Evolutionary conservation across 2,797 vertebrate genomes (phyloP), one percentile per base, ranked within the genome.

Genomic region (Lateolabrax maculatus): DNA sequence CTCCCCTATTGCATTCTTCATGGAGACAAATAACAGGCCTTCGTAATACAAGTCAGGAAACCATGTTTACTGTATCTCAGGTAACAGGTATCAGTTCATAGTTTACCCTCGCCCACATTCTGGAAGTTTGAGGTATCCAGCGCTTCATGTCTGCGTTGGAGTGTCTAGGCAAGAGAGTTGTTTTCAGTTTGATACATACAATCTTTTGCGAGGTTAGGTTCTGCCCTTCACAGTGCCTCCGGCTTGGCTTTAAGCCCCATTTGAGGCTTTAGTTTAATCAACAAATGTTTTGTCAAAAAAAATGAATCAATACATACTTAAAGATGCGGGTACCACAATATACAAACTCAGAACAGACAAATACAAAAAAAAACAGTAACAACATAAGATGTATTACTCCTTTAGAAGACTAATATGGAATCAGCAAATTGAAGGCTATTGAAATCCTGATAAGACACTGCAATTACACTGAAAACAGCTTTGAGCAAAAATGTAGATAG

Each of bases 51-150:
- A 61, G 5, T 57, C 69, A 21, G 25, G 37, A 31, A 23, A 11
- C 21, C 21, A n/a, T 18, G 15, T 37, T 58, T 51, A 21, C 31
- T 43, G n/a, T 37, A 21, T 46, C 29, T 48, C 39, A 23, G n/a
- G n/a, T 16, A 51, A 62, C 36, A 25, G 19, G 15, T 46, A 55
- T 65, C 16, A 1, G 5, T 73, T 29, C 5, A 10, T 52, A 18
- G 19, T 61, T 46, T 58, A 52, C 55, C n/a, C 23, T 43, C 53
- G 71, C 34, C 36, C 5, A 67, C 41, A 43, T 25, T 65, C 16
- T 34, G 10, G 12, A 56, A 11, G 12, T 75, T 71, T 56, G 27
- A 65, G 9, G 3, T 37, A 23, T 55, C 29, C 25, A 56, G 74
- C 13, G 34, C 37, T 64, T 71, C 6, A 11, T 58, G 25, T 65